Percentiles rank a stretch among this genome's conserved stretches.
These are phyloP conservation scores for cattle (Bos taurus) DNA, from an alignment of 2,113 vertebrate genomes.

Conservation along the genomic window DNA sequence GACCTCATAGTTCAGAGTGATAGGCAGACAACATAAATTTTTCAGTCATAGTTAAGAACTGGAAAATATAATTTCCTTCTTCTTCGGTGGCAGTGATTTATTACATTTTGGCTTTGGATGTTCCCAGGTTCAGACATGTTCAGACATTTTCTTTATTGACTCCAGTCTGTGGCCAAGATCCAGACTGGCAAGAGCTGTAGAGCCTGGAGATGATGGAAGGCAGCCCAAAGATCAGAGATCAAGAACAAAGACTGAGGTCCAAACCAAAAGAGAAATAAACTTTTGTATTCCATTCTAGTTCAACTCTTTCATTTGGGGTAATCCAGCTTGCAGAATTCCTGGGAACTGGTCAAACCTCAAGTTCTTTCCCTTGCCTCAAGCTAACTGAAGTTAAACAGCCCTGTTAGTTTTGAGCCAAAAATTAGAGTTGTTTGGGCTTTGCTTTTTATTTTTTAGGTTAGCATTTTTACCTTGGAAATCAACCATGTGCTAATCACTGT, in stretches of 20 bases:
- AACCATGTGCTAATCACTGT: constrained; percentile 3
- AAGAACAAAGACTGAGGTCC: constrained; percentile 20
- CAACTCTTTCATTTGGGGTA: constrained; percentile 46
- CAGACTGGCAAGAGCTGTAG: neutral
- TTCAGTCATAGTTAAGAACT: constrained; percentile 28
- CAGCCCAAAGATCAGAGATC: constrained; percentile 6
- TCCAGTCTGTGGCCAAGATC: neutral
- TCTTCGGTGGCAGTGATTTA: neutral
- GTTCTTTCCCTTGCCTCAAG: constrained; percentile 46
- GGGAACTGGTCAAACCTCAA: constrained; percentile 46
- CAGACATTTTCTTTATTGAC: constrained; percentile 39
- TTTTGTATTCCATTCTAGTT: neutral
- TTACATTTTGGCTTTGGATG: constrained; percentile 5
- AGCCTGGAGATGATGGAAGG: neutral
- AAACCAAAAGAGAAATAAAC: constrained; percentile 21
- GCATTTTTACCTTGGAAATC: constrained; percentile 50
- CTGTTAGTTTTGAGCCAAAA: constrained; percentile 5
- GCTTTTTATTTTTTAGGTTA: neutral
- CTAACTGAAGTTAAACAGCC: neutral
- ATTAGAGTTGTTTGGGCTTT: neutral
- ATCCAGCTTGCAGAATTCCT: constrained; percentile 41
- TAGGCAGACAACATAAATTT: neutral
- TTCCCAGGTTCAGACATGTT: neutral
- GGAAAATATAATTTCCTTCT: neutral
- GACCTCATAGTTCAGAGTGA: neutral